phyloP scores from a whole-genome alignment of 2,888 invertebrate species.

The Tryphoninae sp. region DNA sequence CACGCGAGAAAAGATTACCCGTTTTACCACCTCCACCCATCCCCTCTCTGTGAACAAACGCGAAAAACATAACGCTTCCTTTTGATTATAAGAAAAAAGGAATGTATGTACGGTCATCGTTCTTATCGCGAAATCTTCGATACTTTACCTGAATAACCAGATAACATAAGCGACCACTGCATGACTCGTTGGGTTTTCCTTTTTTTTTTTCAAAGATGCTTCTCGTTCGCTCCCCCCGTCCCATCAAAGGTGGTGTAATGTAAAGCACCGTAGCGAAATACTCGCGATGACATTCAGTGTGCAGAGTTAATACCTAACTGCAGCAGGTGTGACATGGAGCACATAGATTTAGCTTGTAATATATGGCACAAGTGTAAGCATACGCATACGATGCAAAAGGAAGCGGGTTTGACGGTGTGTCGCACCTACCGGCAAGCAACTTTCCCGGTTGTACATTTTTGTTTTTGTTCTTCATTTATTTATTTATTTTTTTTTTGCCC shows the following conservation, averaged over 20 bases:
- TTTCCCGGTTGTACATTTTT: conserved; percentile 26
- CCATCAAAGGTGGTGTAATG: conserved; percentile 16
- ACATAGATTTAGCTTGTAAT: conserved; percentile 43
- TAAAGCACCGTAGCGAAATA: conserved; percentile 30
- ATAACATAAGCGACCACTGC: conserved; percentile 5
- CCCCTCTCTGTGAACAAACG: no score
- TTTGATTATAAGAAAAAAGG: no score
- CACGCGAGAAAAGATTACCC: no score
- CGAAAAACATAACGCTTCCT: no score
- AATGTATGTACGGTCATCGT: neutral
- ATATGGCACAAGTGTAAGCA: conserved; percentile 18
- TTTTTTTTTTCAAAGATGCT: neutral
- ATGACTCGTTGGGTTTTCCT: neutral
- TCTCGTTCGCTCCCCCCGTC: neutral
- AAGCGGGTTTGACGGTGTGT: conserved; percentile 36
- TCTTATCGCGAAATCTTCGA: no score
- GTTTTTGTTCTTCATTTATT: conserved; percentile 12
- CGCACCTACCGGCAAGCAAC: conserved; percentile 44
- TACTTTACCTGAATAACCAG: neutral
- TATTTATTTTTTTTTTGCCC: conserved; percentile 25
- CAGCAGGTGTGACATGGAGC: conserved; percentile 41
- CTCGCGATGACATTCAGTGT: conserved; percentile 40
- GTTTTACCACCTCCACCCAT: no score
- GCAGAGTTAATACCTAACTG: conserved; percentile 38
- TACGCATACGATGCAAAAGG: conserved; percentile 25